phyloP scores from a whole-genome alignment of 2,888 invertebrate species.

The Eumerus sabulonum region DNA sequence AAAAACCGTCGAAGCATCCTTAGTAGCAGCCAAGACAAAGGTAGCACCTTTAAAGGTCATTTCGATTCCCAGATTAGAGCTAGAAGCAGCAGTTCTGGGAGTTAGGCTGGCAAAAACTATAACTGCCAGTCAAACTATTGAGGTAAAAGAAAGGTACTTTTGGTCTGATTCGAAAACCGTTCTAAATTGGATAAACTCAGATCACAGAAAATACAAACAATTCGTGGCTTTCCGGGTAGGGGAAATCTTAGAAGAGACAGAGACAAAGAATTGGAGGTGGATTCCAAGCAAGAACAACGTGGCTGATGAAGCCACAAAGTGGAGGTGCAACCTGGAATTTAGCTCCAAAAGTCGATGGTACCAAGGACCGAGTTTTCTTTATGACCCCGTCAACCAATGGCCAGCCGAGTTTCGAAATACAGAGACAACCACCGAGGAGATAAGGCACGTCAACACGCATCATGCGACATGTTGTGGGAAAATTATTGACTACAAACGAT shows the following conservation, averaged over 20 bases:
- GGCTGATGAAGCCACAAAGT: conserved; percentile 33
- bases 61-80: conserved; percentile 4
- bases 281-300: conserved; percentile 15
- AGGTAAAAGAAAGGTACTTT: not conserved
- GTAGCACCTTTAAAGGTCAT: not conserved
- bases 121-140: conserved; percentile 2
- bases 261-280: conserved; percentile 14
- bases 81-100: conserved; percentile 1
- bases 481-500: not conserved
- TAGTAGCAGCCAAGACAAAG: not conserved
- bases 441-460: not conserved
- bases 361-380: conserved; percentile 1
- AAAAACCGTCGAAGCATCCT: not conserved
- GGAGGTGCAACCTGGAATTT: conserved; percentile 2
- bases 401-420: not conserved
- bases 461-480: not conserved
- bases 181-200: conserved; percentile 30
- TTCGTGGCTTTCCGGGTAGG: conserved; percentile 17
- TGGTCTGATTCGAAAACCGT: conserved; percentile 34
- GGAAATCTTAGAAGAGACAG: conserved; percentile 29
- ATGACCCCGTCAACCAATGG: not conserved
- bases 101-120: conserved; percentile 6
- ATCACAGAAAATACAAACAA: conserved; percentile 31
- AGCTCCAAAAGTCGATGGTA: conserved; percentile 12
- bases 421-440: not conserved